Evolutionary conservation across 2,888 invertebrate species (phyloP).

Genomic region (Drosophila nigricruria): DNA sequence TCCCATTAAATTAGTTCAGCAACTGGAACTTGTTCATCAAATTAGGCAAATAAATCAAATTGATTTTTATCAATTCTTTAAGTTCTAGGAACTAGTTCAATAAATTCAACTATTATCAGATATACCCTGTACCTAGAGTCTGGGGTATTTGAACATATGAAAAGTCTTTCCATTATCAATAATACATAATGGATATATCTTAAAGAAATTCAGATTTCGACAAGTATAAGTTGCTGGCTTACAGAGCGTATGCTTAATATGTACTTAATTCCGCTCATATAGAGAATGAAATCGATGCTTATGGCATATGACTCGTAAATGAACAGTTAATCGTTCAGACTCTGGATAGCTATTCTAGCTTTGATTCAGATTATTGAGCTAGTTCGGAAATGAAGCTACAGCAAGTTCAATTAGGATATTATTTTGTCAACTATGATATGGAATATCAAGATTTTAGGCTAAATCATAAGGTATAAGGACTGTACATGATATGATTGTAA

Average conservation of each 20-base stretch:
- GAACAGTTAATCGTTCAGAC: too few relatives aligned
- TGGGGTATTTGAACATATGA: neutral
- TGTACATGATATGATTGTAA: neutral
- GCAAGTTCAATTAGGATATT: neutral
- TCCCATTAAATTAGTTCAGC: neutral
- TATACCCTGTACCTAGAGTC: neutral
- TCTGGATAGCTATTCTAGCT: too few relatives aligned
- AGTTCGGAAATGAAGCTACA: neutral
- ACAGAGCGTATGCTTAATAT: neutral
- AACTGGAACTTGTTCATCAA: neutral
- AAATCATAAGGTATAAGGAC: too few relatives aligned
- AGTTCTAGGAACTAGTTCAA: neutral
- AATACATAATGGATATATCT: neutral
- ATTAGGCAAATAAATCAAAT: too few relatives aligned
- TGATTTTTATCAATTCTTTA: neutral
- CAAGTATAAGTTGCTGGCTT: neutral
- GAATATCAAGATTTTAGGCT: neutral
- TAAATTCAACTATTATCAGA: neutral
- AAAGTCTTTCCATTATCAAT: neutral
- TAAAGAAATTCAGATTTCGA: neutral
- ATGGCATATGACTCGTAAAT: too few relatives aligned
- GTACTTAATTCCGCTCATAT: neutral
- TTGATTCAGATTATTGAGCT: neutral
- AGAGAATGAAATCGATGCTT: too few relatives aligned
- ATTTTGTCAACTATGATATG: neutral